Conservation (phyloP, 53 echinoderm and acorn worm genomes). For the Arbacia lixula region DNA sequence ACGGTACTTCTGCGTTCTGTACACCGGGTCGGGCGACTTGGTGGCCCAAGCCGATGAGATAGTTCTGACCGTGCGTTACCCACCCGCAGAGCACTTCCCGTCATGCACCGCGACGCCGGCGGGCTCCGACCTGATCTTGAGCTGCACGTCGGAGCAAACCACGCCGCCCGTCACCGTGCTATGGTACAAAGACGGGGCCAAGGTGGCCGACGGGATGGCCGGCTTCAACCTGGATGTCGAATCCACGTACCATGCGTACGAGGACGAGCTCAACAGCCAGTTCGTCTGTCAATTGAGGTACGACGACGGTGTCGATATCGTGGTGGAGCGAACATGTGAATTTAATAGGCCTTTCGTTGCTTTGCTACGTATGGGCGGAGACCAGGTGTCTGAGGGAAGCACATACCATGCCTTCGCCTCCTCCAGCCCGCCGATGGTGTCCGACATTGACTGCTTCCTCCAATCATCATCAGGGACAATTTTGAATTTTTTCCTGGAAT, state of each 20-base stretch:
- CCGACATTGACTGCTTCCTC: constrained; percentile 8
- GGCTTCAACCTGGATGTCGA: neutral
- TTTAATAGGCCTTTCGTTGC: constrained; percentile 28
- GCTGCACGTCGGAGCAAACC: constrained; percentile 27
- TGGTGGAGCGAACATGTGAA: neutral
- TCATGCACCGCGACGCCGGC: constrained; percentile 35
- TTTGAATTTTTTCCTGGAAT: neutral
- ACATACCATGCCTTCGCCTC: constrained; percentile 11
- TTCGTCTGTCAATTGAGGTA: constrained; percentile 32
- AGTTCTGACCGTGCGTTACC: constrained; percentile 10
- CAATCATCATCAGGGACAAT: constrained; percentile 18
- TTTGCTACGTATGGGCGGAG: neutral
- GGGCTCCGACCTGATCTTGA: neutral
- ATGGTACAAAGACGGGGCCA: constrained; percentile 31
- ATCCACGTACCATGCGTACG: neutral
- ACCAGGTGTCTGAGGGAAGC: neutral
- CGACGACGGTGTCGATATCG: neutral
- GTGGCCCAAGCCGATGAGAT: neutral
- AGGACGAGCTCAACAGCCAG: neutral
- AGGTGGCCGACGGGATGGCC: constrained; percentile 9
- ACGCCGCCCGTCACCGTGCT: constrained; percentile 10
- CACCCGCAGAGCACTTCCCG: constrained; percentile 43
- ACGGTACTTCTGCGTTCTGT: constrained; percentile 26
- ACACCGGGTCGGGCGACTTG: neutral
- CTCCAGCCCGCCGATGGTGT: constrained; percentile 39